Conservation (phyloP, 1,140 invertebrate species). For the Vanessa atalanta region DNA sequence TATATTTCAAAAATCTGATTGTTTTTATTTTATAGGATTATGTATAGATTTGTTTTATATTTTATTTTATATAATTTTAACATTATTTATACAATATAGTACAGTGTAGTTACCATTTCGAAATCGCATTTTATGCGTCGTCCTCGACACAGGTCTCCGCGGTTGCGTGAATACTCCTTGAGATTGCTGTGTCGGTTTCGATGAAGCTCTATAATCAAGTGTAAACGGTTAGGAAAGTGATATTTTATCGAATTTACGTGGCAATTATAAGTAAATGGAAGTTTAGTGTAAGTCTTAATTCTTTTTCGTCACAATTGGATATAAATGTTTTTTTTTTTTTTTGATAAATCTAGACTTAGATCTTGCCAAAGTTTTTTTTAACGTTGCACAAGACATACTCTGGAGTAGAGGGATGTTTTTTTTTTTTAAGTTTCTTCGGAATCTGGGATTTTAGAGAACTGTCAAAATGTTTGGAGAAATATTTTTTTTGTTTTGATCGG, state of each 20-base stretch:
- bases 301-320: slow-evolving; percentile 54
- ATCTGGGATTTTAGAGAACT: not conserved
- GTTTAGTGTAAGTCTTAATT: slow-evolving; percentile 41
- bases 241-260: slow-evolving; percentile 77
- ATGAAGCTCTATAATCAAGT: slow-evolving; percentile 15
- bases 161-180: not conserved
- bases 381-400: not conserved
- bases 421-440: not conserved
- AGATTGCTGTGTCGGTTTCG: slow-evolving; percentile 29
- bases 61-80: slow-evolving; percentile 24
- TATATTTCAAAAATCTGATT: slow-evolving; percentile 20
- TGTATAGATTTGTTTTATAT: slow-evolving; percentile 32
- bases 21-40: slow-evolving; percentile 23
- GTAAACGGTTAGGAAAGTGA: slow-evolving; percentile 55
- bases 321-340: slow-evolving; percentile 40
- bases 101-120: slow-evolving; percentile 37
- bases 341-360: slow-evolving; percentile 33
- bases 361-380: slow-evolving; percentile 71
- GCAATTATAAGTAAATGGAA: slow-evolving; percentile 55
- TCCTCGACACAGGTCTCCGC: slow-evolving; percentile 15
- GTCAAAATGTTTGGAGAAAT: too few species aligned
- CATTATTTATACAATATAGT: slow-evolving; percentile 23
- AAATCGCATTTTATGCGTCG: slow-evolving; percentile 28
- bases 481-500: not conserved
- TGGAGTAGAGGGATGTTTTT: not conserved